Conservation (phyloP, 2,797 vertebrate genomes). For the Oryzias dopingdopingensis region DNA sequence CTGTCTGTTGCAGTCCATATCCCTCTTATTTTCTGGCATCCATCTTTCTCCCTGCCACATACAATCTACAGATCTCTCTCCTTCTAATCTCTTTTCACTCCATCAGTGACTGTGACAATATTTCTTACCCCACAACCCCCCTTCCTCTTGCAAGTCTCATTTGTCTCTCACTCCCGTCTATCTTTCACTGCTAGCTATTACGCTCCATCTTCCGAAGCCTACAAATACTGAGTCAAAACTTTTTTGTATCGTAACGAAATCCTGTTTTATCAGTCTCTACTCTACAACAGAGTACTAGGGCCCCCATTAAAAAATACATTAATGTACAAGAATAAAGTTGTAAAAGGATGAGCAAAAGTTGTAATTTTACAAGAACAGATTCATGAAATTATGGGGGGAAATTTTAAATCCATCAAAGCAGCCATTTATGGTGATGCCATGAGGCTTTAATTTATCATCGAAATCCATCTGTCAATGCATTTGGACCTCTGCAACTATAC, state of each 20-base stretch:
- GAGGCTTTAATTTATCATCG: no score
- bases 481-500: no score
- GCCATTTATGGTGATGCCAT: no score
- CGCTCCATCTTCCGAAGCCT: conserved; percentile 27
- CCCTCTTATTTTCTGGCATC: conserved; percentile 47
- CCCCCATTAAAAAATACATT: no score
- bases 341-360: no score
- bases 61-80: conserved; percentile 48
- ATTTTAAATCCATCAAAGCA: no score
- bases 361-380: no score
- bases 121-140: conserved; percentile 33
- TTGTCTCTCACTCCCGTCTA: conserved; percentile 31
- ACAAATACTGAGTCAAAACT: conserved; percentile 50
- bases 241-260: conserved; percentile 38
- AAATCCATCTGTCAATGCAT: no score
- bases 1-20: conserved; percentile 33
- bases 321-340: no score
- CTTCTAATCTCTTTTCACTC: conserved; percentile 56
- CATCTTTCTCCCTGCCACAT: conserved; percentile 44
- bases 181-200: conserved; percentile 34
- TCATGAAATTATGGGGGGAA: no score
- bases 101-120: conserved; percentile 56
- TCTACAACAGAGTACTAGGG: background rate
- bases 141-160: conserved; percentile 31
- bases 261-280: conserved; percentile 12